Conservation (phyloP, 2,113 vertebrate species). For the Gopherus evgoodei region DNA sequence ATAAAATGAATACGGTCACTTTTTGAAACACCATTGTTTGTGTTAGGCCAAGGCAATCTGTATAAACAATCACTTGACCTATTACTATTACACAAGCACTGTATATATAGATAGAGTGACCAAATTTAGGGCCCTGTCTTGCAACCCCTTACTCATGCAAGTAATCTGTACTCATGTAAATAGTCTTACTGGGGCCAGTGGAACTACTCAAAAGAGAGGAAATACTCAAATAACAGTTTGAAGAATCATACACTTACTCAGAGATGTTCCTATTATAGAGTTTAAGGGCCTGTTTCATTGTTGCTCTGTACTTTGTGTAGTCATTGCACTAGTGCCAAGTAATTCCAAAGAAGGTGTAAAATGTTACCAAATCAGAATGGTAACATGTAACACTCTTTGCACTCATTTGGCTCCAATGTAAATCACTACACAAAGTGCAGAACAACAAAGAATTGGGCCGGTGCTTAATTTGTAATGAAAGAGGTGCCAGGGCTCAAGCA, state of each 20-base stretch:
- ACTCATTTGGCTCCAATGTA: background rate
- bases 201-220: constrained; percentile 8
- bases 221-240: constrained; percentile 49
- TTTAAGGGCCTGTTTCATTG: background rate
- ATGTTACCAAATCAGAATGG: constrained; percentile 2
- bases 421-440: background rate
- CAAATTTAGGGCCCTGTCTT: background rate
- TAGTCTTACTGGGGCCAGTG: background rate
- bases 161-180: background rate
- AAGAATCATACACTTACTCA: constrained; percentile 48
- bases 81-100: background rate
- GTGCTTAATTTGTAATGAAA: too few relatives aligned
- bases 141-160: too few relatives aligned
- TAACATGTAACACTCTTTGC: background rate
- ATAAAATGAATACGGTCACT: background rate
- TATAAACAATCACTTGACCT: background rate
- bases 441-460: background rate
- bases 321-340: constrained; percentile 6
- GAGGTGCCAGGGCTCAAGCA: too few relatives aligned
- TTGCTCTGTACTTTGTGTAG: background rate
- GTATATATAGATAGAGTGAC: too few relatives aligned
- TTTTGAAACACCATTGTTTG: background rate
- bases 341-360: constrained; percentile 17
- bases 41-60: background rate
- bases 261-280: constrained; percentile 43